Evolutionary conservation across 2,888 invertebrate genomes (phyloP), one percentile per base, ranked within the genome.

Genomic region (Thymelicus acteon): DNA sequence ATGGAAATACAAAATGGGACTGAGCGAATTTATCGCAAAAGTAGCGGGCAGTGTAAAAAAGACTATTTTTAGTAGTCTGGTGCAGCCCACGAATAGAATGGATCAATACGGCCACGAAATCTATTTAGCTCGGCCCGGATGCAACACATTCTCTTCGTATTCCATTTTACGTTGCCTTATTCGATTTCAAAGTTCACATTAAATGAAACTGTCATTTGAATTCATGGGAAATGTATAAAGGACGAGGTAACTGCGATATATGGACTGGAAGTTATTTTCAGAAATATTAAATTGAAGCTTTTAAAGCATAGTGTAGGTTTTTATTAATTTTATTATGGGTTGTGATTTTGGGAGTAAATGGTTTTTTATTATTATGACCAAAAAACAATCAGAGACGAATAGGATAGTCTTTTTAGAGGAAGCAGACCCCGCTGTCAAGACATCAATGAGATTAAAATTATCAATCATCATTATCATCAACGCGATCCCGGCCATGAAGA

Each of bases 81-180:
- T 64, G 58, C 69, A 69, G 63, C 13, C 70, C 70, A 70, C 52
- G 70, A 70, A 70, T 70, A 70, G 70, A 70, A 15, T 39, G 64
- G 64, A 70, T 70, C 70, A 60, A 70, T 70, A 70, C 52, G 70
- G 60, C 70, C 64, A 70, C 70, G 60, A 70, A 70, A 70, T 64
- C 64, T 64, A 70, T 64, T 70, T 70, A 70, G 64, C 70, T 70
- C 70, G 15, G 24, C 49, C 60, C 70, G 70, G 70, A 64, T 58
- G 70, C 60, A 70, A 64, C 70, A 70, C 70, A 63, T 63, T 63
- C 63, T 57, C 44, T 15, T 54, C 48, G 63, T 63, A 48, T 63
- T 24, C 57, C 57, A 54, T 68, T 61, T 37, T 31, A 67, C 67
- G 44, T 54, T 8, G 62, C 61, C 61, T 68, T 15, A 68, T 62